Base-by-base conservation (phyloP, 2,888 invertebrate species). In the Meliscaeva auricollis region DNA sequence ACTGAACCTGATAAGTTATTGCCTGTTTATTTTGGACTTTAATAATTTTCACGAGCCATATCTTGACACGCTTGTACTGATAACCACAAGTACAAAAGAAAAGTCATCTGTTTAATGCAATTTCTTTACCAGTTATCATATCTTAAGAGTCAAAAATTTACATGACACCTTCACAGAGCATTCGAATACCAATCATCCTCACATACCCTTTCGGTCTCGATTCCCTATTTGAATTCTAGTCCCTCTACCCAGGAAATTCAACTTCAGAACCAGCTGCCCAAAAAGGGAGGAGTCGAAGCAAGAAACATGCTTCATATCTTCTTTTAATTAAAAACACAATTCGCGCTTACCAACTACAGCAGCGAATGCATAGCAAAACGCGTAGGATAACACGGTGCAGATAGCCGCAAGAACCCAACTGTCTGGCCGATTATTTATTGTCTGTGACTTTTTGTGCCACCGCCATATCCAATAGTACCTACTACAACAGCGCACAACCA, bases 241-340 rank as follows among this genome's bases (percentile, higher is more conserved):
- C 20, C 15, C 46, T n/a, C 46, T 32, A 7, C 2, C 13, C 20
- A 74, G 26, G 17, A 64, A 64, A 69, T 75, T 75, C 52, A 74
- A 60, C 44, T 83, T 35, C 26, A 64, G 15, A 26, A 44, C 26
- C 73, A 84, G 64, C 56, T 69, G 74, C 17, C 32, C 13, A 52
- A 22, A 35, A 54, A 20, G 35, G 74, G 17, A 64, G 22, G 17
- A 48, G 60, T 17, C 22, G 3, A 13, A 69, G n/a, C 38, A 35
- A 64, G 54, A 54, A 69, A 73, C 72, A 81, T 81, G 85, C 54
- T 81, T 81, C 85, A 85, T 81, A 81, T 85, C 73, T 69, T 85
- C 73, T 69, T 76, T 85, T 85, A 85, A 85, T 85, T 85, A 85
- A 85, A 85, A 85, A 85, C 76, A 81, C 76, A 81, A 81, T 81